Conservation (phyloP, 92 coral and sea anemone genomes). For the Pocillopora meandrina region DNA sequence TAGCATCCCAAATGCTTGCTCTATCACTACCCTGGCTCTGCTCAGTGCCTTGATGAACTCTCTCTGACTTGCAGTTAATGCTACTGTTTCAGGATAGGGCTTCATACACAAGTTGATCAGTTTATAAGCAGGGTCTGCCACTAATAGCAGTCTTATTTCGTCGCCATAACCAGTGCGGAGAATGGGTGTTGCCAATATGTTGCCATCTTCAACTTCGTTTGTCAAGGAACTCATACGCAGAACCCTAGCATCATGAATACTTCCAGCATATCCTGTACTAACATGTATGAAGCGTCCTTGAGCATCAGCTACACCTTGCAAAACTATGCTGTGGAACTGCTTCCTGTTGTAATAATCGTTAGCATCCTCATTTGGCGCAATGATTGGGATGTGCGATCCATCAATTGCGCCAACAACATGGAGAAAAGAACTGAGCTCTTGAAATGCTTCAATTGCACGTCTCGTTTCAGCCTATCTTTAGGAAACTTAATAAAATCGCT, state of each 20-base stretch:
- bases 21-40: conserved; percentile 39
- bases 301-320: no score
- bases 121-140: conserved; percentile 46
- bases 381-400: conserved; percentile 62
- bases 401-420: conserved; percentile 66
- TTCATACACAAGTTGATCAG: conserved; percentile 51
- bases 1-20: conserved; percentile 36
- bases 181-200: conserved; percentile 25
- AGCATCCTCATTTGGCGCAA: conserved; percentile 44
- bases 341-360: conserved; percentile 56
- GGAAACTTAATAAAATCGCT: conserved; percentile 51
- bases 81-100: conserved; percentile 45
- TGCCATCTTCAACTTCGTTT: conserved; percentile 38
- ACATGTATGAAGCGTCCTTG: no score
- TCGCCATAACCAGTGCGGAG: conserved; percentile 5
- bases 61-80: conserved; percentile 39
- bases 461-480: no score
- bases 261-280: conserved; percentile 60
- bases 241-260: conserved; percentile 61
- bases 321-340: no score
- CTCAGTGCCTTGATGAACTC: conserved; percentile 41
- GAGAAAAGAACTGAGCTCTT: conserved; percentile 44
- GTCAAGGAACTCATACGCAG: conserved; percentile 43
- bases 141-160: conserved; percentile 19
- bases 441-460: conserved; percentile 48